These are phyloP conservation scores for Sebastes reedi DNA, from an alignment of 2,797 vertebrate genomes.

Conservation along the genomic window DNA sequence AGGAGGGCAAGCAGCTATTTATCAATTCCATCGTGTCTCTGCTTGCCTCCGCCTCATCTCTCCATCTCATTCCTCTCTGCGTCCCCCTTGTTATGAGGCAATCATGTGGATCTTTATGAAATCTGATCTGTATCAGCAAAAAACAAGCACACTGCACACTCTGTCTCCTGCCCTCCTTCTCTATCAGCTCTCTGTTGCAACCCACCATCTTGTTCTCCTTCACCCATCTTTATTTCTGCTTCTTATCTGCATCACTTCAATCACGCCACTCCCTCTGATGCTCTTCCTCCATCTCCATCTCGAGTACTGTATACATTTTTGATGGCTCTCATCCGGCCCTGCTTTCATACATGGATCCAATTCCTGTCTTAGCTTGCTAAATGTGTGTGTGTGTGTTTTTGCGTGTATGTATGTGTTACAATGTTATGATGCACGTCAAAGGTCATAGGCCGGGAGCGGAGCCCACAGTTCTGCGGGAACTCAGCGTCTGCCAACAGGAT, in stretches of 20 bases:
- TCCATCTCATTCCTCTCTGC: slow-evolving; percentile 63
- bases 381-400: not conserved
- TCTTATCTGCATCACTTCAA: slow-evolving; percentile 40
- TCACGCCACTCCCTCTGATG: slow-evolving; percentile 27
- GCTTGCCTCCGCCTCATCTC: slow-evolving; percentile 56
- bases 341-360: not conserved
- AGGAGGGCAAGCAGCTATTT: slow-evolving; percentile 61
- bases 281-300: slow-evolving; percentile 25
- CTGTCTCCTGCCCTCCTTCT: slow-evolving; percentile 44
- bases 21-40: slow-evolving; percentile 64
- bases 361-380: not conserved
- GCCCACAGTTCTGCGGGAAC: slow-evolving; percentile 41
- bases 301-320: slow-evolving; percentile 16
- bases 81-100: slow-evolving; percentile 75
- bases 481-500: slow-evolving; percentile 51
- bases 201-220: slow-evolving; percentile 65
- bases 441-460: slow-evolving; percentile 51
- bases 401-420: slow-evolving; percentile 6
- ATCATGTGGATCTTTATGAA: slow-evolving; percentile 82
- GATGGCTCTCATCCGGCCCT: slow-evolving; percentile 9
- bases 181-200: slow-evolving; percentile 43
- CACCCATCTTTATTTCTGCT: slow-evolving; percentile 42
- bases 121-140: slow-evolving; percentile 75
- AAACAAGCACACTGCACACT: slow-evolving; percentile 53
- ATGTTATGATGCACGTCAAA: slow-evolving; percentile 37